phyloP scores from a whole-genome alignment of 2,797 vertebrate species.

The Delichon dasypus region DNA sequence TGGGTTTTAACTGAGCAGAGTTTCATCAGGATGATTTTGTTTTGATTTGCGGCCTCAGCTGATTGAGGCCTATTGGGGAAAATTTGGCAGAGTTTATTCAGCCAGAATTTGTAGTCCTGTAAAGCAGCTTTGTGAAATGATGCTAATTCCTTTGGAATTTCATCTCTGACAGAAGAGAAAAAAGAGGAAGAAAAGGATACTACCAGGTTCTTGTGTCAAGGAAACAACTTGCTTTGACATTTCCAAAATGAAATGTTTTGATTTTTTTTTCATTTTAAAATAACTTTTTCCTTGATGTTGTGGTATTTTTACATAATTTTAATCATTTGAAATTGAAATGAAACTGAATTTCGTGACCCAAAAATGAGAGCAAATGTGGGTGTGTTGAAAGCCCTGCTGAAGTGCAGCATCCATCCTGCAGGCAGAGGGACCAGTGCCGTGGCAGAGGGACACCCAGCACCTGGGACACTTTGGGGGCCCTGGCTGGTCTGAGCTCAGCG shows the following conservation, averaged over 20 bases:
- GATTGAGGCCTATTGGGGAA: background rate
- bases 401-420: background rate
- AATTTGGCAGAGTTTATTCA: background rate
- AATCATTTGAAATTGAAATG: slow-evolving; percentile 59
- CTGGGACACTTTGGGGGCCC: background rate
- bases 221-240: slow-evolving; percentile 58
- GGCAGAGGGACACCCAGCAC: background rate
- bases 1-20: background rate
- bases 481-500: background rate
- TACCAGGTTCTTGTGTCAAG: slow-evolving; percentile 41
- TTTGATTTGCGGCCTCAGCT: background rate
- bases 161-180: slow-evolving; percentile 7
- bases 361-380: slow-evolving; percentile 2
- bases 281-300: slow-evolving; percentile 26
- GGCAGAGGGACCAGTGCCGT: background rate
- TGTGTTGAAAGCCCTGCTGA: background rate
- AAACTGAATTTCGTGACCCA: slow-evolving; percentile 25
- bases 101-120: background rate
- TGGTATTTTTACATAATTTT: slow-evolving; percentile 33
- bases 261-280: slow-evolving; percentile 51
- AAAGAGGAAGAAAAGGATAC: background rate
- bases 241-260: slow-evolving; percentile 49
- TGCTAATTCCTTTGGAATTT: slow-evolving; percentile 24
- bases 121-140: background rate
- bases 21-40: background rate